A percentile compares a stretch with the other conserved stretches of the same genome.
phyloP scores from a whole-genome alignment of 2,888 invertebrate genomes.

The Eristalinus aeneus region DNA sequence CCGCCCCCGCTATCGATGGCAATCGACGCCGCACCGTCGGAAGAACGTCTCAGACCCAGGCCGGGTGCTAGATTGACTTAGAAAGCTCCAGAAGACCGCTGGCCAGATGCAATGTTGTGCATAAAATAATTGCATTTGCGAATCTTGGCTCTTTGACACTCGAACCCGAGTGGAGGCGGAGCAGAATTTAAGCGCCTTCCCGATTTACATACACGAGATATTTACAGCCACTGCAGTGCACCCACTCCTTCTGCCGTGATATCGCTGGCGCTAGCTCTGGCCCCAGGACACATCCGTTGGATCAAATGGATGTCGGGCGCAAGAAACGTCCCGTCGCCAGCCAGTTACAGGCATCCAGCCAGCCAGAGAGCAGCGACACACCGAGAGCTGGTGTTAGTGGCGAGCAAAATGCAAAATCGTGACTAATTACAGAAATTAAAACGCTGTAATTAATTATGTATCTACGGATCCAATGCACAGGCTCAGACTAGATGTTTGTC shows the following conservation, averaged over 20 bases:
- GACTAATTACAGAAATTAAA: constrained; percentile 81
- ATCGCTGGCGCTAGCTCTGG: constrained; percentile 36
- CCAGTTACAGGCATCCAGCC: not conserved
- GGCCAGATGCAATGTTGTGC: constrained; percentile 64
- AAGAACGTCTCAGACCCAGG: no score
- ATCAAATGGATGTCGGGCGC: constrained; percentile 69
- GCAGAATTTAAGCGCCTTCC: constrained; percentile 70
- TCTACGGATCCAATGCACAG: constrained; percentile 75
- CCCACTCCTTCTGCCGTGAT: constrained; percentile 49
- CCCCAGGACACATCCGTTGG: constrained; percentile 67
- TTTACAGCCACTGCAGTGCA: constrained; percentile 26
- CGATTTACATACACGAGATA: constrained; percentile 62
- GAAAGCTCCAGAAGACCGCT: constrained; percentile 39
- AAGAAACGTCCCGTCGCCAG: constrained; percentile 55
- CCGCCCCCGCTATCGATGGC: constrained; percentile 38
- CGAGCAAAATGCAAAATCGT: constrained; percentile 76
- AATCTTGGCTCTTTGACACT: constrained; percentile 69
- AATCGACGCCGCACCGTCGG: constrained; percentile 24
- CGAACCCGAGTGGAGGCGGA: constrained; percentile 64
- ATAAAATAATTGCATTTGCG: constrained; percentile 70
- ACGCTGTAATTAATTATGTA: constrained; percentile 81
- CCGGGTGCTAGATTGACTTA: not conserved
- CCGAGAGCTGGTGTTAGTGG: constrained; percentile 36
- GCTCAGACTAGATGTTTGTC: constrained; percentile 63
- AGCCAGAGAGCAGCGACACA: constrained; percentile 46